Base-by-base conservation (phyloP, 2,888 invertebrate genomes). In the Phanerotoma sp. region DNA sequence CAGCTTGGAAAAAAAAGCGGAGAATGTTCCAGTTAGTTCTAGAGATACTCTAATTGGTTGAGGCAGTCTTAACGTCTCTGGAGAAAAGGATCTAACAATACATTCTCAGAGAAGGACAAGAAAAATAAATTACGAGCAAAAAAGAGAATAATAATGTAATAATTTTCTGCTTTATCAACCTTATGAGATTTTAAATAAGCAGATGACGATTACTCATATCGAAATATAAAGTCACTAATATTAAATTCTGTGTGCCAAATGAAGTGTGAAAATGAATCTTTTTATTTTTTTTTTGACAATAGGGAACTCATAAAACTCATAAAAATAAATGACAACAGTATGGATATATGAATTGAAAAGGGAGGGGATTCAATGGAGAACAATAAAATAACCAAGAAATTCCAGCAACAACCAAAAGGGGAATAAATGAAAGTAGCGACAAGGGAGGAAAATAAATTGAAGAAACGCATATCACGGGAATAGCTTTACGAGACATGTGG, bases 31-130 rank as follows among this genome's bases (percentile, higher is more conserved):
- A 40, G 18, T 28, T 16, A 32, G 41, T 32, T n/a, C 18, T 50
- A 18, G 18, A 38, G 15, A 41, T 20, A 50, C 15, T 38, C 18
- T 37, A 22, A 33, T 41, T 44, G 37, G 25, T 30, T n/a, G n/a
- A n/a, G 45, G 52, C 25, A 35, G 44, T 40, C 46, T 28, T 47
- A 51, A 54, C 30, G 40, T 32, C 28, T 9, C 40, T 32, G 15
- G n/a, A 44, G 25, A 25, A 25, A 25, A 7, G 25, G 9, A 9
- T 5, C 25, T 25, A n/a, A 9, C 25, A 25, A 9, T 25, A 25
- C 25, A 25, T 25, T 25, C 3, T 25, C n/a, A 4, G 35, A 47
- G 22, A 47, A 35, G 22, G 5, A 25, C 3, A 25, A 25, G 7
- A 25, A 9, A 25, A 9, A 25, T 9, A 25, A 25, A 25, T 25